Base-by-base conservation (phyloP, 1,140 invertebrate species). In the Chelonus insularis region DNA sequence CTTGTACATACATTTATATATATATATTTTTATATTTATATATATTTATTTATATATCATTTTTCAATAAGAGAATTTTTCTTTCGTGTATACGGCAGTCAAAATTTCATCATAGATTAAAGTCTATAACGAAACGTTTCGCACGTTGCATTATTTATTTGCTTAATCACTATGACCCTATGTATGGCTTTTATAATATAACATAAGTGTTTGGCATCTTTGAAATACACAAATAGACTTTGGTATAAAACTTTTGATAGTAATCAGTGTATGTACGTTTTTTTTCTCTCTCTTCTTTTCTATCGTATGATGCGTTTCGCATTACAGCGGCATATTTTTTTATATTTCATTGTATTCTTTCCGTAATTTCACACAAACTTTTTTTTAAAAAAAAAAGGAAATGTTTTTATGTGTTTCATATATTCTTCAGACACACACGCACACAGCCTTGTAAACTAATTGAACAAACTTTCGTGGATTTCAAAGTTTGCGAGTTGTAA, bases 211-310 rank as follows among this genome's bases (percentile, higher is more conserved):
- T 85, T 86, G 84, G 84, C 84, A 85, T 85, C 84, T 84, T 83
- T 81, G 83, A 84, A 85, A 84, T 84, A 84, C 83, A 85, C 83
- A 85, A 85, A 85, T 85, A 85, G 83, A 85, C 83, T 86, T 86
- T 86, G 84, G 84, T 85, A 84, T 82, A 79, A 80, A 81, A 82
- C 71, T 78, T 77, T 74, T 74, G 72, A 75, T 75, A 75, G 74
- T 72, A 65, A 74, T 72, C 65, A 66, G 68, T 74, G 37, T 57
- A 34, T 65, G 18, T 50, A 52, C 37, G 54, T 56, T 21, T 50
- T 50, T 50, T 50, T 29, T 50, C 23, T 12, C 69, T 65, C 68
- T 60, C 57, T 54, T 48, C 25, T 29, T 29, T 29, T 29, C 11
- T 34, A 51, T 23, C 18, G 14, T 57, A 69, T 66, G 63, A 50